Conservation (phyloP, 2,797 vertebrate genomes). For the Moxostoma hubbsi region DNA sequence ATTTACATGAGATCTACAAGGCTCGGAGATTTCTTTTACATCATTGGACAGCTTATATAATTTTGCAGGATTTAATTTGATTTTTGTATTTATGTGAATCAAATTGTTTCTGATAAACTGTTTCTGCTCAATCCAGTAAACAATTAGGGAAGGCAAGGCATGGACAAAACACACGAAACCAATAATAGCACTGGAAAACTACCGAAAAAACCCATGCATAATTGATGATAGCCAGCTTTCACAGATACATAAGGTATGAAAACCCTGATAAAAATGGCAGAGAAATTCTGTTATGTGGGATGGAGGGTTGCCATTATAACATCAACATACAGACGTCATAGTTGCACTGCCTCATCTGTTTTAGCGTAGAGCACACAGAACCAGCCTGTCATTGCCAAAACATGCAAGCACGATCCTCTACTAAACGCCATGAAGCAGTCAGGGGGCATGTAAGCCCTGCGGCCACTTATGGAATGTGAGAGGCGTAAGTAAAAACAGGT, state of each 20-base stretch:
- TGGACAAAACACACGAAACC: conserved; percentile 2
- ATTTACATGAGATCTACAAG: too few relatives aligned
- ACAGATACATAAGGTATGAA: conserved; percentile 63
- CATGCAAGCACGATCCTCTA: background rate
- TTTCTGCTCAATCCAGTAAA: background rate
- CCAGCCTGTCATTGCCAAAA: background rate
- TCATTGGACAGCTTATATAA: too few relatives aligned
- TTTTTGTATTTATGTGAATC: too few relatives aligned
- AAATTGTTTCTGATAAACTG: too few relatives aligned
- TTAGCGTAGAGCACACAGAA: background rate
- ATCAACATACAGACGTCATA: background rate
- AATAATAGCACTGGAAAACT: conserved; percentile 46
- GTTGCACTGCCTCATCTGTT: background rate
- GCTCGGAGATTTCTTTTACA: too few relatives aligned
- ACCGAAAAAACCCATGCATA: conserved; percentile 64
- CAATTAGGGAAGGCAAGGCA: conserved; percentile 15
- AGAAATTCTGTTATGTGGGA: conserved; percentile 63
- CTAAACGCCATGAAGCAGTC: conserved; percentile 15
- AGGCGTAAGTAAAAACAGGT: conserved; percentile 19
- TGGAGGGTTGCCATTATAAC: conserved; percentile 13
- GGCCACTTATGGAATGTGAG: conserved; percentile 22
- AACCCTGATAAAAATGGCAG: conserved; percentile 67
- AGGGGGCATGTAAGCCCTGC: background rate
- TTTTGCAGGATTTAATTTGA: too few relatives aligned
- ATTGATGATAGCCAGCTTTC: conserved; percentile 66